phyloP scores from a whole-genome alignment of 2,888 invertebrate species.

The Aporophyla lueneburgensis region DNA sequence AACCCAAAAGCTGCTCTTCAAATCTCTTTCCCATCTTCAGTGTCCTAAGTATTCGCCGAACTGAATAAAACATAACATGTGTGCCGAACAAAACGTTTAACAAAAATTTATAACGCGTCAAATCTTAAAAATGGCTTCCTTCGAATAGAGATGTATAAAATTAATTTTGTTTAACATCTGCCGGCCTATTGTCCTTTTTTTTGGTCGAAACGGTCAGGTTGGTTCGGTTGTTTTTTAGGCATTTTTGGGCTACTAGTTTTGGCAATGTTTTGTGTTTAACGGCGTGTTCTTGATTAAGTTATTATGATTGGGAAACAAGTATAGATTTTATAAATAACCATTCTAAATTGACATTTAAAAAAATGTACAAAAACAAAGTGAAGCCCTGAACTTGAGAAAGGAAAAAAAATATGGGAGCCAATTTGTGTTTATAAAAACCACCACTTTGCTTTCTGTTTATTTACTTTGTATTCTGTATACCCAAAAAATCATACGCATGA shows the following conservation, averaged over 20 bases:
- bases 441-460: neutral
- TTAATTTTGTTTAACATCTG: constrained; percentile 89
- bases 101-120: constrained; percentile 90
- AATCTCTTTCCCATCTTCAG: constrained; percentile 6
- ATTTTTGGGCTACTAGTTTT: constrained; percentile 56
- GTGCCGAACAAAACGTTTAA: constrained; percentile 81
- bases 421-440: too few species aligned
- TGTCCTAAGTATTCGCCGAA: constrained; percentile 5
- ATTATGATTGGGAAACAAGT: neutral
- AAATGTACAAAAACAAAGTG: too few species aligned
- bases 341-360: too few species aligned
- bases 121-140: constrained; percentile 90
- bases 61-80: constrained; percentile 70
- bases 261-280: constrained; percentile 13
- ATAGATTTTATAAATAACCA: too few species aligned
- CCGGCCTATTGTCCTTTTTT: constrained; percentile 83
- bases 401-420: too few species aligned
- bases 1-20: constrained; percentile 4
- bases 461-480: neutral
- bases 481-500: neutral
- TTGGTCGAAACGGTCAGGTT: constrained; percentile 67
- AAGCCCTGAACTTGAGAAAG: too few species aligned
- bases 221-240: constrained; percentile 53
- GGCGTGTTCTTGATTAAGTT: constrained; percentile 23
- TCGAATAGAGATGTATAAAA: constrained; percentile 88